These are phyloP conservation scores for Schizopygopsis malacanthus DNA, from an alignment of 2,797 vertebrate species.

Conservation along the genomic window DNA sequence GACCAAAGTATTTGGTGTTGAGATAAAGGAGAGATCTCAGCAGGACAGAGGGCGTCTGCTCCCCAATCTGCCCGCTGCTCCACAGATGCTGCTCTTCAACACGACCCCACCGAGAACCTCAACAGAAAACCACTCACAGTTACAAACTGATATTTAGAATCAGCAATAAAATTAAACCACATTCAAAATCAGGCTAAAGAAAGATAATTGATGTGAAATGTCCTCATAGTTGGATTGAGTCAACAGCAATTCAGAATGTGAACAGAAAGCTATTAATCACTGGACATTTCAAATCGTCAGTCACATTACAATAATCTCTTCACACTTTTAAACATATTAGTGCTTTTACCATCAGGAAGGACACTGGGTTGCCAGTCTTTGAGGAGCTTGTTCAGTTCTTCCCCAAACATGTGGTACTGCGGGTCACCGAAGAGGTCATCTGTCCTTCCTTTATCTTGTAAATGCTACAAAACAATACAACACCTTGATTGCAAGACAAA, in stretches of 20 bases:
- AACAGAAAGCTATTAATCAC: constrained; percentile 80
- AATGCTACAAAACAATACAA: constrained; percentile 78
- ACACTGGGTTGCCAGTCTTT: constrained; percentile 95
- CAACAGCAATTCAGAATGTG: constrained; percentile 80
- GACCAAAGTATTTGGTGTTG: constrained; percentile 96
- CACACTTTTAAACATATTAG: neutral
- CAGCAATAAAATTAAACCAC: neutral
- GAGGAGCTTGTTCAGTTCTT: constrained; percentile 92
- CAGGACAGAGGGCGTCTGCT: constrained; percentile 87
- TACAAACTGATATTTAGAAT: neutral
- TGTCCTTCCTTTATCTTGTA: constrained; percentile 88
- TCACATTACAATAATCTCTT: neutral
- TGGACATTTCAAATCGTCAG: constrained; percentile 63
- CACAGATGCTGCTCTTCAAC: constrained; percentile 95
- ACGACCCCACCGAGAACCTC: constrained; percentile 93
- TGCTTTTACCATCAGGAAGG: constrained; percentile 91
- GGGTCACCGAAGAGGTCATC: constrained; percentile 94
- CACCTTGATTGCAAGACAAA: neutral
- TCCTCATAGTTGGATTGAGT: constrained; percentile 74
- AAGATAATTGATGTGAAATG: constrained; percentile 42
- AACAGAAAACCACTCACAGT: constrained; percentile 49
- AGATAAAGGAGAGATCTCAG: constrained; percentile 95
- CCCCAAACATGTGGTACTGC: constrained; percentile 88
- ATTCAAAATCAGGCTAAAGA: neutral
- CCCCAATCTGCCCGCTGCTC: constrained; percentile 90